Conservation (phyloP, 2,888 invertebrate genomes). For the Barypeithes pellucidus region DNA sequence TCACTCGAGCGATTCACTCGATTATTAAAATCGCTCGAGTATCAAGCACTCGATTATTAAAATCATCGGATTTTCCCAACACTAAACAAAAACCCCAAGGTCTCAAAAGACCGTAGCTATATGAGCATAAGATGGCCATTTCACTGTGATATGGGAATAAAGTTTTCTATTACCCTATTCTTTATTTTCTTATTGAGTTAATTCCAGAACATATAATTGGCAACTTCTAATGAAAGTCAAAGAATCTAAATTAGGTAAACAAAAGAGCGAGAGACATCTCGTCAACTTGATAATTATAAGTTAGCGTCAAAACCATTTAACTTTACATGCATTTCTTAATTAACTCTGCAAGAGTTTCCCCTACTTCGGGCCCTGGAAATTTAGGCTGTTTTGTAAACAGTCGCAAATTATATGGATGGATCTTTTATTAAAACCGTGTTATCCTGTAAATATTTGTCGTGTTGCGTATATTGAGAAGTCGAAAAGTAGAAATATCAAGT, state of each 20-base stretch:
- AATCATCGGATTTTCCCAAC: too few relatives aligned
- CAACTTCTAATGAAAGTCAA: slow-evolving; percentile 48
- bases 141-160: too few relatives aligned
- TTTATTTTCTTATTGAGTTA: too few relatives aligned
- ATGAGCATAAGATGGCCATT: too few relatives aligned
- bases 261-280: slow-evolving; percentile 55
- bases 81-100: too few relatives aligned
- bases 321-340: slow-evolving; percentile 54
- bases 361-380: slow-evolving; percentile 30
- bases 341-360: slow-evolving; percentile 47
- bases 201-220: slow-evolving; percentile 11
- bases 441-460: background rate
- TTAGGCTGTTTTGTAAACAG: slow-evolving; percentile 46
- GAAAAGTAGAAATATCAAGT: too few relatives aligned
- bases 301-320: slow-evolving; percentile 55
- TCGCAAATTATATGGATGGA: slow-evolving; percentile 33
- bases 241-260: slow-evolving; percentile 55
- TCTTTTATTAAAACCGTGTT: slow-evolving; percentile 31
- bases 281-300: slow-evolving; percentile 57
- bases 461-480: too few relatives aligned
- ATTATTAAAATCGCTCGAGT: too few relatives aligned
- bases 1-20: too few relatives aligned
- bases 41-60: too few relatives aligned
- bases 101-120: too few relatives aligned
- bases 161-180: too few relatives aligned